A percentile compares a stretch with the other conserved stretches of the same genome.
phyloP scores from a whole-genome alignment of 1,140 invertebrate genomes.

The Callitettix versicolor region DNA sequence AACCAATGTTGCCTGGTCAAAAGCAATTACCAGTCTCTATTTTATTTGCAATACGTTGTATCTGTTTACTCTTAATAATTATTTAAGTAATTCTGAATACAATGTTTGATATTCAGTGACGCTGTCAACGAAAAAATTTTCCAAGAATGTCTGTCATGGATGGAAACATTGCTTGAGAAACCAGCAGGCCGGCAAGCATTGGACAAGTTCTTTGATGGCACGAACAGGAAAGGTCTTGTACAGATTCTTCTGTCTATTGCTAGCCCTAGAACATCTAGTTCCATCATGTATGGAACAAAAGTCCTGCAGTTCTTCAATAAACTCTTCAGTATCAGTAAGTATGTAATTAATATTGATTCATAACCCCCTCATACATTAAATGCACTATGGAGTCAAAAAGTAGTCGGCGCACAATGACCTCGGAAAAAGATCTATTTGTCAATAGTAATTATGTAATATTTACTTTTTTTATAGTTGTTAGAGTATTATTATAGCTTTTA shows the following conservation, averaged over 20 bases:
- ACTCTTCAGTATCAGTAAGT: constrained; percentile 57
- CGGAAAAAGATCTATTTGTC: not conserved
- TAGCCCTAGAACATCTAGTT: constrained; percentile 48
- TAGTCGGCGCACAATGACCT: not conserved
- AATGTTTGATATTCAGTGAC: constrained; percentile 31
- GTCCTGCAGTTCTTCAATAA: constrained; percentile 73
- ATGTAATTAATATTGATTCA: not conserved
- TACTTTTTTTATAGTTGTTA: too few relatives aligned
- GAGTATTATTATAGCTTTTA: too few relatives aligned
- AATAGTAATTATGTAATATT: not conserved
- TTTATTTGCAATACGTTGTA: too few relatives aligned
- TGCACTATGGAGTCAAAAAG: not conserved
- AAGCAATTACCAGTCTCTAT: too few relatives aligned
- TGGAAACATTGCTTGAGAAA: constrained; percentile 74
- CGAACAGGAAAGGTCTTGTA: constrained; percentile 45
- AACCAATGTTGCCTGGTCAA: too few relatives aligned
- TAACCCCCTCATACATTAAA: not conserved
- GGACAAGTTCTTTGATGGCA: constrained; percentile 57
- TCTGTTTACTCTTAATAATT: too few relatives aligned
- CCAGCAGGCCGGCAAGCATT: constrained; percentile 67
- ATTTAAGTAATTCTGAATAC: too few relatives aligned
- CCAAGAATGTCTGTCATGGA: constrained; percentile 62
- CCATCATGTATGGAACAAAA: constrained; percentile 53
- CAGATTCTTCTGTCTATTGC: constrained; percentile 65
- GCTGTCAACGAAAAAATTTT: constrained; percentile 54